Evolutionary conservation across 2,888 invertebrate genomes (phyloP).

Genomic region (Drosophila helvetica): DNA sequence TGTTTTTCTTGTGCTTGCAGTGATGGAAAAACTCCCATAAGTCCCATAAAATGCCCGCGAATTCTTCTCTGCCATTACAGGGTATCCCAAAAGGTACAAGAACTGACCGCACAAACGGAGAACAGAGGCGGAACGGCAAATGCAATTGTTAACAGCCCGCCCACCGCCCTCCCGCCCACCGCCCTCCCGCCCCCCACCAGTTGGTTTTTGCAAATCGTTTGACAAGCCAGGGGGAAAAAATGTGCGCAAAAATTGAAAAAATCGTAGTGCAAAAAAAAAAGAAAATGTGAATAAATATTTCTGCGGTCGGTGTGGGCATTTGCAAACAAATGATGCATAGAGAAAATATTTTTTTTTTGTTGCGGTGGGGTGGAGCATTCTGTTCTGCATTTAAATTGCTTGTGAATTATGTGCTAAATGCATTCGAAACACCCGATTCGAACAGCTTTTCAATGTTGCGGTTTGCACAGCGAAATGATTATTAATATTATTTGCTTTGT

Average conservation of each 20-base stretch:
- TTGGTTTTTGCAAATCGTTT: slow-evolving; percentile 76
- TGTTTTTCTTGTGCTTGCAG: too few species aligned
- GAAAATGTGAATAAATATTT: slow-evolving; percentile 57
- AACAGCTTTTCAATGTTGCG: slow-evolving; percentile 61
- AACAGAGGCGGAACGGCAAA: slow-evolving; percentile 49
- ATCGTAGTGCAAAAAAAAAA: not conserved
- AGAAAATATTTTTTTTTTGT: slow-evolving; percentile 2
- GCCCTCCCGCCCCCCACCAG: slow-evolving; percentile 32
- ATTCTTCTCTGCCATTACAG: not conserved
- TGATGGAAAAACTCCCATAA: not conserved
- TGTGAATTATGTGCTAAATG: slow-evolving; percentile 70
- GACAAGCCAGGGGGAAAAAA: slow-evolving; percentile 58
- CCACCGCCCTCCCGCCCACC: slow-evolving; percentile 6
- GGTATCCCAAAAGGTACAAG: slow-evolving; percentile 7
- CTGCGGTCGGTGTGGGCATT: slow-evolving; percentile 54
- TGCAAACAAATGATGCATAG: slow-evolving; percentile 45
- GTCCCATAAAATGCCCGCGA: not conserved
- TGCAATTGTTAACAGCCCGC: slow-evolving; percentile 64
- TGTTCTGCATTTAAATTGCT: slow-evolving; percentile 59
- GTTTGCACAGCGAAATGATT: slow-evolving; percentile 45
- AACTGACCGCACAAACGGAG: slow-evolving; percentile 63
- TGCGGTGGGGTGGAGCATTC: not conserved
- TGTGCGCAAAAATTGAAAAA: slow-evolving; percentile 31
- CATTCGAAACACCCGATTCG: slow-evolving; percentile 37
- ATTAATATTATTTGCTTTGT: slow-evolving; percentile 49